Evolutionary conservation across 2,797 vertebrate genomes (phyloP).

Genomic region (Macropodus opercularis): DNA sequence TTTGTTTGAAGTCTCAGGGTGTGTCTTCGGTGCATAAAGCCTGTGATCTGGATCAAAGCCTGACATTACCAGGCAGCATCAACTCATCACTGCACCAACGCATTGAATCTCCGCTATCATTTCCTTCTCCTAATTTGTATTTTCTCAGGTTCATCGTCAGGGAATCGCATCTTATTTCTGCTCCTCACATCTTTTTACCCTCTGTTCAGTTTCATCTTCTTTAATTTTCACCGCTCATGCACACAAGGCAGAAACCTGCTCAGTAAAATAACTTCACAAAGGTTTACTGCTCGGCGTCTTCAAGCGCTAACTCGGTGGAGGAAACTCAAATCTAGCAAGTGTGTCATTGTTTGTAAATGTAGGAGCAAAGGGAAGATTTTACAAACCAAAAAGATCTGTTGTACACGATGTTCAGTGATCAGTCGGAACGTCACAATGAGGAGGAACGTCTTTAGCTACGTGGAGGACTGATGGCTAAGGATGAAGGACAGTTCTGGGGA

Average conservation of each 20-base stretch:
- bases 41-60: conserved; percentile 49
- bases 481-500: no score
- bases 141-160: background rate
- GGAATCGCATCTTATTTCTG: background rate
- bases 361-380: background rate
- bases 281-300: background rate
- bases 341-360: background rate
- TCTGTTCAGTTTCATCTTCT: background rate
- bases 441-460: no score
- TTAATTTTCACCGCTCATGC: background rate
- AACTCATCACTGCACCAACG: conserved; percentile 10
- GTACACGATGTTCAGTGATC: no score
- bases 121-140: background rate
- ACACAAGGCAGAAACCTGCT: background rate
- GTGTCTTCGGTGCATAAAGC: background rate
- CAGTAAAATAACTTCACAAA: background rate
- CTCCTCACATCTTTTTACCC: background rate
- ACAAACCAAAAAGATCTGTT: no score
- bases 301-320: background rate
- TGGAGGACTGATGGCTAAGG: no score
- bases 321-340: background rate
- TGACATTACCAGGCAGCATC: conserved; percentile 6
- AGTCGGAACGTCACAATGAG: no score
- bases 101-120: conserved; percentile 4
- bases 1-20: conserved; percentile 33